Evolutionary conservation across 1,140 invertebrate genomes (phyloP), one percentile per base, ranked within the genome.

Genomic region (Drosophila sproati): DNA sequence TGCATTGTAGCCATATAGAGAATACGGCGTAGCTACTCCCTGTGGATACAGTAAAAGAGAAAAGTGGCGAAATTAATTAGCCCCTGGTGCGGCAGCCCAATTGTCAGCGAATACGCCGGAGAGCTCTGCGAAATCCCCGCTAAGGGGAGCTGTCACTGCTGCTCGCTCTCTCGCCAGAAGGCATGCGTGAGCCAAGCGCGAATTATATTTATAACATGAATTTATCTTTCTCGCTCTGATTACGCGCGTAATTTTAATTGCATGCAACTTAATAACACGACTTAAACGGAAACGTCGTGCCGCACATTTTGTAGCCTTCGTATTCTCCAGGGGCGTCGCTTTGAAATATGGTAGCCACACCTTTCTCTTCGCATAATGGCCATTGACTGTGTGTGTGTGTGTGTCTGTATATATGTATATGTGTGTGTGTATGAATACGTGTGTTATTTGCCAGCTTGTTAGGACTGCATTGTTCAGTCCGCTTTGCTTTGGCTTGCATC

Each of bases 11-110:
- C 72, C 67, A 73, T 32, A 61, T n/a, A 61, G 29, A 50, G 37
- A 61, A 70, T 50, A 70, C 63, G 48, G 64, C 64, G 59, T 66
- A 87, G 47, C 71, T 64, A 28, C 50, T 89, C 85, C 81, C 78
- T 45, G 62, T 85, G 78, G 85, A 89, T 67, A 59, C 37, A 57
- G 76, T 60, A 72, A 78, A 64, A 72, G 85, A 85, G 85, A 81
- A 89, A 89, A 89, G 85, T 89, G 85, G 85, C 80, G 78, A 89
- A 89, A 89, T 89, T 89, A 89, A 89, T 89, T 89, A 89, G 85
- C 85, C 85, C 85, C 85, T 77, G 83, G 85, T 89, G 85, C 85
- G 86, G 80, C 77, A 88, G 83, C 83, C 83, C 89, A 80, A 89
- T 85, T 88, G 77, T 85, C 68, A 73, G 67, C 47, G 60, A 80